Conservation (phyloP, 2,888 invertebrate genomes). For the Mantis religiosa region DNA sequence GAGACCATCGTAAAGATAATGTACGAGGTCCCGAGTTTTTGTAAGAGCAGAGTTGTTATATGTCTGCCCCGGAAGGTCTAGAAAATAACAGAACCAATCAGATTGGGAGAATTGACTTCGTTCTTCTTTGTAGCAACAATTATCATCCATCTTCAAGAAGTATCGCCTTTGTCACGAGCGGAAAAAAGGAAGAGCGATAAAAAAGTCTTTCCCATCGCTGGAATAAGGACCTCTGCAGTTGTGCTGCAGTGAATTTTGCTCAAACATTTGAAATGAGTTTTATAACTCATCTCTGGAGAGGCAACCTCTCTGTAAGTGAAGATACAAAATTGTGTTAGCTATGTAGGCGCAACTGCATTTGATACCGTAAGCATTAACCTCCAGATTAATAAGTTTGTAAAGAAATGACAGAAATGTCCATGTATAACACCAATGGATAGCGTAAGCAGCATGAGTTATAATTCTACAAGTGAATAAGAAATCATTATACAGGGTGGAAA, state of each 20-base stretch:
- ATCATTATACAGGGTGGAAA: too few species aligned
- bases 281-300: neutral
- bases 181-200: too few species aligned
- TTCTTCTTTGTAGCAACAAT: neutral
- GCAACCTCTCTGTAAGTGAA: neutral
- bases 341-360: too few species aligned
- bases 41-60: neutral
- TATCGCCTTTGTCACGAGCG: neutral
- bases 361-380: too few species aligned
- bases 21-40: neutral
- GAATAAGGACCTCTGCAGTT: neutral
- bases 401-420: too few species aligned
- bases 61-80: neutral
- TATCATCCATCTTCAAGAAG: neutral
- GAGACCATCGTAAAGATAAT: neutral
- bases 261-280: neutral
- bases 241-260: neutral
- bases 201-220: neutral
- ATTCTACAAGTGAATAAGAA: too few species aligned
- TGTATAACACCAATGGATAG: too few species aligned
- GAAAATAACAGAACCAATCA: neutral
- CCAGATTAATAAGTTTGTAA: too few species aligned
- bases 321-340: too few species aligned
- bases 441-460: too few species aligned
- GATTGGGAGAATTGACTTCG: neutral